phyloP scores from a whole-genome alignment of 2,888 invertebrate species.

The Macropis europaea region DNA sequence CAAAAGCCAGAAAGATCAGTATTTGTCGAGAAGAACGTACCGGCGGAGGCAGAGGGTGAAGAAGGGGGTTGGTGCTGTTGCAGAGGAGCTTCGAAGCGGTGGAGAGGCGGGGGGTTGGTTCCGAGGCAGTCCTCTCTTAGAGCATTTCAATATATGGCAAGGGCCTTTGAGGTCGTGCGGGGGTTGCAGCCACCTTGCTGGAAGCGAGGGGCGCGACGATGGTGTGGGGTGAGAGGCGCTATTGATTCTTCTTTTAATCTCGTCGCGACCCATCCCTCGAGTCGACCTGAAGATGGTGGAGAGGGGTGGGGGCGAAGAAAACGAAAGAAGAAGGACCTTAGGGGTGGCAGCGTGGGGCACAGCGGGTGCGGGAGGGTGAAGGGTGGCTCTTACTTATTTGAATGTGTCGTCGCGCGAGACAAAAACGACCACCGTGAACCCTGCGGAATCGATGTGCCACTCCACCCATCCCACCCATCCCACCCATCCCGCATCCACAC shows the following conservation, averaged over 20 bases:
- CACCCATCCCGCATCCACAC: constrained; percentile 35
- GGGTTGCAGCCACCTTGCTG: constrained; percentile 57
- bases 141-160: constrained; percentile 79
- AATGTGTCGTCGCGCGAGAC: constrained; percentile 78
- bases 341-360: constrained; percentile 55
- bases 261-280: constrained; percentile 76
- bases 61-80: constrained; percentile 59
- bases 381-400: constrained; percentile 76
- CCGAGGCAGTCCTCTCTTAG: constrained; percentile 73
- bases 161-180: constrained; percentile 76
- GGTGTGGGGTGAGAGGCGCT: constrained; percentile 70
- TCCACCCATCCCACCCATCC: constrained; percentile 24
- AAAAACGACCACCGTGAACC: constrained; percentile 72
- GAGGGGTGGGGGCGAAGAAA: constrained; percentile 57
- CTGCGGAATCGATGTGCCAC: constrained; percentile 74
- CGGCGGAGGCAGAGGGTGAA: constrained; percentile 55
- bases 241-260: constrained; percentile 80
- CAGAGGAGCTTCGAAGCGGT: constrained; percentile 41
- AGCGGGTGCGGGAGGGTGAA: constrained; percentile 44
- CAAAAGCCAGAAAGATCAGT: constrained; percentile 28
- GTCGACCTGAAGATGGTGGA: constrained; percentile 37
- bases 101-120: constrained; percentile 42
- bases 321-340: constrained; percentile 62
- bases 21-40: constrained; percentile 70
- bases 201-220: constrained; percentile 59